Conservation (phyloP, 2,888 invertebrate species). For the Tetanocera ferruginea region DNA sequence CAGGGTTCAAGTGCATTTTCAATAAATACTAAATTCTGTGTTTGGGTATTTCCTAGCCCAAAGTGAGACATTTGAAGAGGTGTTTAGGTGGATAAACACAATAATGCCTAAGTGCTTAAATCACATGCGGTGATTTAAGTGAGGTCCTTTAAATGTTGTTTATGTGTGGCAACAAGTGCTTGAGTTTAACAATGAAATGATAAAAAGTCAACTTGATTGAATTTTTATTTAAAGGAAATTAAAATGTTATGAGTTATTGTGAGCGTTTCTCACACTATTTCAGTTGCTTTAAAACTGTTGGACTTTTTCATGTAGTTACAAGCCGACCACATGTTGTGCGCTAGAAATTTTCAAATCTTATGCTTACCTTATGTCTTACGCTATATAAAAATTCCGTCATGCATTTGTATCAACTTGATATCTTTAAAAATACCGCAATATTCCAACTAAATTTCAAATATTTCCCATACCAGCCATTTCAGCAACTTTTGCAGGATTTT, state of each 20-base stretch:
- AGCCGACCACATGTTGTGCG: too few relatives aligned
- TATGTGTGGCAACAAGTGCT: slow-evolving; percentile 3
- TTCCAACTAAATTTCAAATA: neutral
- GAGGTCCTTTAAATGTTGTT: neutral
- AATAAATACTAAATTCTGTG: neutral
- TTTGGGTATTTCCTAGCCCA: neutral
- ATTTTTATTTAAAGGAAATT: neutral
- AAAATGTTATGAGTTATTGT: neutral
- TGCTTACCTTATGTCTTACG: neutral
- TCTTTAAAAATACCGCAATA: slow-evolving; percentile 26
- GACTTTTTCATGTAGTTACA: too few relatives aligned
- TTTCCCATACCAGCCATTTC: slow-evolving; percentile 9
- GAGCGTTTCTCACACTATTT: neutral
- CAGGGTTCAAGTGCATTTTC: slow-evolving; percentile 19
- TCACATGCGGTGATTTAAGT: slow-evolving; percentile 12
- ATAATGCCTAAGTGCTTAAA: neutral
- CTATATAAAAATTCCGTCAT: neutral
- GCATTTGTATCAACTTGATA: slow-evolving; percentile 27
- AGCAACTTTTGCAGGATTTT: slow-evolving; percentile 11
- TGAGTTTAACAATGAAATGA: neutral
- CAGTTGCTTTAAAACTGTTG: neutral
- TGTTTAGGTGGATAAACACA: neutral
- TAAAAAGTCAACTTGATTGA: too few relatives aligned
- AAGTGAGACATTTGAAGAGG: slow-evolving; percentile 3
- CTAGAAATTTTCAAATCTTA: neutral